A percentile compares a stretch with the other conserved stretches of the same genome.
phyloP scores from a whole-genome alignment of 2,113 vertebrate genomes.

The Vulpes ferrilata region DNA sequence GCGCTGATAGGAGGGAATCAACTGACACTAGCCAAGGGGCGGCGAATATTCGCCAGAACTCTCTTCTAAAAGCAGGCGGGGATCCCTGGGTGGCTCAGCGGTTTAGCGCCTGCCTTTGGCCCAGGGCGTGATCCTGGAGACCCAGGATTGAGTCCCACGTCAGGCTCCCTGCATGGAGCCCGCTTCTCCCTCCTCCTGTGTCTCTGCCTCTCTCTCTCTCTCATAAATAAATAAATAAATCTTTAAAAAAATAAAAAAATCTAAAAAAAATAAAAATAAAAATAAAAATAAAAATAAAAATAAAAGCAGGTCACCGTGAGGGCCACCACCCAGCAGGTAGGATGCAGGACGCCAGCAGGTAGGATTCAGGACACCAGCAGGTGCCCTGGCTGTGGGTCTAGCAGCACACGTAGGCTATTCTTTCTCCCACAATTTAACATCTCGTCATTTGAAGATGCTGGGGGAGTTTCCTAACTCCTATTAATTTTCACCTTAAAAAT shows the following conservation, averaged over 20 bases:
- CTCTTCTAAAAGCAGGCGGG: background rate
- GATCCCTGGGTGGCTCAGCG: too few species aligned
- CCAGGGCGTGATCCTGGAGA: too few species aligned
- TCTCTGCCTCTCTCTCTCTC: too few species aligned
- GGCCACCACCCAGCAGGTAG: too few species aligned
- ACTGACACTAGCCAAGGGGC: background rate
- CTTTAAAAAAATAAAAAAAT: too few species aligned
- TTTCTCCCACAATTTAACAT: background rate
- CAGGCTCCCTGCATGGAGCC: too few species aligned
- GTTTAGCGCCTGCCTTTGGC: too few species aligned
- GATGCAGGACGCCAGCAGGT: too few species aligned
- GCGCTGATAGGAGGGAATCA: background rate
- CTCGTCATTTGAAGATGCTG: background rate
- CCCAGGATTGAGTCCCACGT: too few species aligned
- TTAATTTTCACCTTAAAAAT: slow-evolving; percentile 31
- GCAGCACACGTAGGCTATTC: background rate
- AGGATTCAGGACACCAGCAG: too few species aligned
- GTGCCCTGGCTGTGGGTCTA: background rate
- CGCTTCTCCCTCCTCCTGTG: too few species aligned
- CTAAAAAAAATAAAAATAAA: background rate
- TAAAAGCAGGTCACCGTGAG: background rate
- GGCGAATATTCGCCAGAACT: background rate
- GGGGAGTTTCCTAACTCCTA: background rate
- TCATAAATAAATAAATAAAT: too few species aligned
- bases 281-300: background rate